Conservation (phyloP, 92 coral and sea anemone genomes). For the Meandrina meandrites region DNA sequence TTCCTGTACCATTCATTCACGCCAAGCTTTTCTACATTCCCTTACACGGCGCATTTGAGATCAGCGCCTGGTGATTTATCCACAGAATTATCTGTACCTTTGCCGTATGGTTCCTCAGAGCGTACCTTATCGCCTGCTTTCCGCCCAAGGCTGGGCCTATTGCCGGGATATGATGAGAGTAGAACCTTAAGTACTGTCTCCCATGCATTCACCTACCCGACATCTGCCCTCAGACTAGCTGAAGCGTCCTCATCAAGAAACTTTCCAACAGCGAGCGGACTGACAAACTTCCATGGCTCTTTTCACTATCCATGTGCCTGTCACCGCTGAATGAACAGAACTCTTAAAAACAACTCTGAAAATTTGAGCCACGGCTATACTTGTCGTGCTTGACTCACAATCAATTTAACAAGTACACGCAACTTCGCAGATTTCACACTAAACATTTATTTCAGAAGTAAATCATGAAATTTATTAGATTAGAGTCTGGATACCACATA, state of each 20-base stretch:
- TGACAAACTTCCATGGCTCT: slow-evolving; percentile 36
- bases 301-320: slow-evolving; percentile 76
- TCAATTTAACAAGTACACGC: not conserved
- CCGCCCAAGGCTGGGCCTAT: slow-evolving; percentile 58
- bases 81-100: slow-evolving; percentile 51
- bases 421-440: not conserved
- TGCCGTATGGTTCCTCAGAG: slow-evolving; percentile 50
- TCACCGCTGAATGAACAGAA: slow-evolving; percentile 49
- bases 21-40: slow-evolving; percentile 51
- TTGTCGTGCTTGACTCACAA: not conserved
- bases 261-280: slow-evolving; percentile 23
- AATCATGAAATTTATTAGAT: not conserved
- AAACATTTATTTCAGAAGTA: not conserved
- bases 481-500: not conserved
- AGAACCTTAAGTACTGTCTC: slow-evolving; percentile 27
- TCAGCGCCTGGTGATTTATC: slow-evolving; percentile 44
- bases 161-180: slow-evolving; percentile 35
- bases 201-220: slow-evolving; percentile 44
- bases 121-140: slow-evolving; percentile 50
- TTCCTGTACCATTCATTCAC: slow-evolving; percentile 59
- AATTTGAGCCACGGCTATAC: not conserved
- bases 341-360: not conserved
- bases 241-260: slow-evolving; percentile 33
- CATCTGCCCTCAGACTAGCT: slow-evolving; percentile 32
- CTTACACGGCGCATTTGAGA: slow-evolving; percentile 54